phyloP scores from a whole-genome alignment of 2,797 vertebrate species.

The Peromyscus attwateri region DNA sequence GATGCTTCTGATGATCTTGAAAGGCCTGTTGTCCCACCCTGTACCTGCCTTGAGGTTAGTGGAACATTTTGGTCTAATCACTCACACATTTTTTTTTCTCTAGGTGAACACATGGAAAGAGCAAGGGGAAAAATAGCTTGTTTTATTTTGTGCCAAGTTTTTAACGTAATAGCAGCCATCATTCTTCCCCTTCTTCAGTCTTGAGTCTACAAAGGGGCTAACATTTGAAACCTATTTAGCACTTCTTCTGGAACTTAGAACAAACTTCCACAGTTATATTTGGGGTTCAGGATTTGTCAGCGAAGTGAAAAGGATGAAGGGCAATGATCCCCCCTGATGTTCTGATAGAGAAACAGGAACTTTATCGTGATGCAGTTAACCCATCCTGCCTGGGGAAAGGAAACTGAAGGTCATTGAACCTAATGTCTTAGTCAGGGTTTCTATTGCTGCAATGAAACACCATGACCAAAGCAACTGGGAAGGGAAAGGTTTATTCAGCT shows the following conservation, averaged over 20 bases:
- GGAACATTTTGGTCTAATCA: constrained; percentile 54
- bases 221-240: constrained; percentile 79
- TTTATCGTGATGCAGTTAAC: not conserved
- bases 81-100: constrained; percentile 52
- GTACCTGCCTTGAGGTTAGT: constrained; percentile 40
- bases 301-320: not conserved
- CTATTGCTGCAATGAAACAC: not conserved
- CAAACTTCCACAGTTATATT: constrained; percentile 64
- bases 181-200: constrained; percentile 46
- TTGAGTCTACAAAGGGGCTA: constrained; percentile 58
- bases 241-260: constrained; percentile 75
- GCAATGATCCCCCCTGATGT: not conserved
- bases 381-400: not conserved
- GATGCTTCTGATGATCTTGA: not conserved
- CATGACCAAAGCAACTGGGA: not conserved
- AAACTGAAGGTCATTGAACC: not conserved
- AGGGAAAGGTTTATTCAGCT: too few relatives aligned
- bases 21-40: not conserved
- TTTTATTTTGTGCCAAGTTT: constrained; percentile 72
- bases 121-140: not conserved
- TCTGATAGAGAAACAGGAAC: constrained; percentile 12
- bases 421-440: not conserved
- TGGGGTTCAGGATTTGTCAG: not conserved
- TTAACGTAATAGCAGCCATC: constrained; percentile 58
- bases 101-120: constrained; percentile 65